These are phyloP conservation scores for Micronycteris hirsuta DNA, from an alignment of 2,113 vertebrate genomes.

Conservation along the genomic window DNA sequence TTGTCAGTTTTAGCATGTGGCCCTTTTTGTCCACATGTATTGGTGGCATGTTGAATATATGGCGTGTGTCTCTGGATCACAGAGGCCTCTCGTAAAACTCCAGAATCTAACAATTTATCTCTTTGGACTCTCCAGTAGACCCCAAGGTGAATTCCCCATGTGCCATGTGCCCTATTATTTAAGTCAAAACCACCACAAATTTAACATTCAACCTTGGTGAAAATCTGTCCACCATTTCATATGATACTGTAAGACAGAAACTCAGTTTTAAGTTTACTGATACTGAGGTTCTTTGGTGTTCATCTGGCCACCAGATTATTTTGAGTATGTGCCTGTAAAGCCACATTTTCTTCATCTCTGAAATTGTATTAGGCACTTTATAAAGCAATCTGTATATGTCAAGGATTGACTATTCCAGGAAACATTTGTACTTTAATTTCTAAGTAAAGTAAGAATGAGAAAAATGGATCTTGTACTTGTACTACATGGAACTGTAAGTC, in stretches of 20 bases:
- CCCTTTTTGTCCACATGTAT: not conserved
- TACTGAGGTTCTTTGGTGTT: not conserved
- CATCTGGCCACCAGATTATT: not conserved
- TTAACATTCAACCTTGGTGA: not conserved
- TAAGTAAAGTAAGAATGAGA: not conserved
- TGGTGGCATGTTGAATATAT: not conserved
- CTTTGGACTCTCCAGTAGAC: not conserved
- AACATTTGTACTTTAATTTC: not conserved
- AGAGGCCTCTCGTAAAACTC: not conserved
- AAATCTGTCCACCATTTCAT: not conserved
- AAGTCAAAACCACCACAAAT: not conserved
- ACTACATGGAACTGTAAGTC: not conserved
- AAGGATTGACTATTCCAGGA: not conserved
- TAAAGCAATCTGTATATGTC: not conserved
- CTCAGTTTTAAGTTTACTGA: not conserved
- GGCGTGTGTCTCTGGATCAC: not conserved
- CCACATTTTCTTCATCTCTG: not conserved
- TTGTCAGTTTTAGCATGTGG: not conserved
- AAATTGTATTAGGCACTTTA: not conserved
- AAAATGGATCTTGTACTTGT: not conserved
- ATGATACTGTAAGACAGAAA: not conserved
- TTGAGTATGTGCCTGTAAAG: not conserved
- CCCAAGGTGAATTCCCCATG: not conserved
- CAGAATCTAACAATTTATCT: not conserved
- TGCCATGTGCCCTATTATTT: not conserved